Percentiles rank a stretch among this genome's conserved stretches.
Conservation (phyloP, 2,797 vertebrate species). For the Sylvilagus floridanus region DNA sequence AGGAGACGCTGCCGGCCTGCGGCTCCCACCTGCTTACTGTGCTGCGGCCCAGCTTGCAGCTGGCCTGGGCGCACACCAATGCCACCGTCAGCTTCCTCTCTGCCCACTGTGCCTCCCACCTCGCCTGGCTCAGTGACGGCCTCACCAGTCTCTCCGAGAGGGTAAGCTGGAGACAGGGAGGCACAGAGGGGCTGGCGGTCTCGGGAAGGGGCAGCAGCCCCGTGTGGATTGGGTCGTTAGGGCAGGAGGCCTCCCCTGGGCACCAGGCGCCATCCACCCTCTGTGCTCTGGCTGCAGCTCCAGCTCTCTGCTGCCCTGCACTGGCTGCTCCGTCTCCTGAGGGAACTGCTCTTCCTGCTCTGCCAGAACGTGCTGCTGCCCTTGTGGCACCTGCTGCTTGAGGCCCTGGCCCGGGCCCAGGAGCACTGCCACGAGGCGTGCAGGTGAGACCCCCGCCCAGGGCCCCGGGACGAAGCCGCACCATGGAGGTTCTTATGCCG, state of each 20-base stretch:
- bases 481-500: background rate
- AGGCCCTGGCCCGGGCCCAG: constrained; percentile 89
- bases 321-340: constrained; percentile 87
- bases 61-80: constrained; percentile 85
- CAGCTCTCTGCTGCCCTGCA: constrained; percentile 91
- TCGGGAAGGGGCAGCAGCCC: background rate
- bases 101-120: constrained; percentile 86
- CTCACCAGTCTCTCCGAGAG: constrained; percentile 89
- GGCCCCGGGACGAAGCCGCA: too few species aligned
- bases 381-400: constrained; percentile 84
- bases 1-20: constrained; percentile 89
- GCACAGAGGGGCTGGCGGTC: background rate
- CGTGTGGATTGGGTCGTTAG: background rate
- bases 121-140: constrained; percentile 88
- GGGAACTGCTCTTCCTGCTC: constrained; percentile 92
- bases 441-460: constrained; percentile 89
- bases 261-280: background rate
- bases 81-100: constrained; percentile 82
- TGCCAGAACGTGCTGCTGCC: constrained; percentile 91
- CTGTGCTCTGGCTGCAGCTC: constrained; percentile 85
- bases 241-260: background rate
- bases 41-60: constrained; percentile 89
- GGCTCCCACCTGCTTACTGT: constrained; percentile 87
- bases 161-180: constrained; percentile 86
- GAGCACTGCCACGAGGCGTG: constrained; percentile 91